Base-by-base conservation (phyloP, 2,113 vertebrate species). In the Elephas maximus region DNA sequence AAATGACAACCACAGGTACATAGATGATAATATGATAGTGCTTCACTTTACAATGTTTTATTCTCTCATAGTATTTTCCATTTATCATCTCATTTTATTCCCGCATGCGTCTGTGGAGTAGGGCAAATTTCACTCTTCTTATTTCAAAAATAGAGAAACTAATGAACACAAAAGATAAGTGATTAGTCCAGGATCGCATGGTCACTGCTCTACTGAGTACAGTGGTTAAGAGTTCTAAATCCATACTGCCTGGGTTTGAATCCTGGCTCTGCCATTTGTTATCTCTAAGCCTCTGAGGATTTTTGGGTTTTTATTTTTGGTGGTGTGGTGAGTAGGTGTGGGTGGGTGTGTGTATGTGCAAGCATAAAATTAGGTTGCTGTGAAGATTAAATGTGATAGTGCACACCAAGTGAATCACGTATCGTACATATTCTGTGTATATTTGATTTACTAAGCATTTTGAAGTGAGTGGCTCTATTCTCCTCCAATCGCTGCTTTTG, bases 61-160 rank as follows among this genome's bases (percentile, higher is more conserved):
- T 73, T 73, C 7, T n/a, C 69, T 73, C 33, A 73, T 48, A 48
- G 37, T 73, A 93, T 53, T 51, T 96, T 93, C 17, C 63, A 84
- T 93, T 83, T 79, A 78, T 69, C 15, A 17, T 33, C 15, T 79
- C 57, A 78, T 87, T 96, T 74, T 87, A 82, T 78, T 88, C 23
- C 41, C 7, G 51, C 57, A 60, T 53, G 30, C 23, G 86, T 53
- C 28, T 18, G 6, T 65, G 6, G 17, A 86, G 60, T 83, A 78
- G 73, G 51, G 44, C 23, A 78, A 41, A 51, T 78, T 78, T 91
- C 44, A 85, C 53, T 86, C 15, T 74, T 23, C 30, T 45, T 51
- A 87, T 37, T 74, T 33, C 53, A 78, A 73, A 78, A 8, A 82
- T 45, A 67, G 12, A 37, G 71, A 90, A 95, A 77, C 33, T 53